phyloP scores from a whole-genome alignment of 2,888 invertebrate genomes.

The Criorhina ranunculi region DNA sequence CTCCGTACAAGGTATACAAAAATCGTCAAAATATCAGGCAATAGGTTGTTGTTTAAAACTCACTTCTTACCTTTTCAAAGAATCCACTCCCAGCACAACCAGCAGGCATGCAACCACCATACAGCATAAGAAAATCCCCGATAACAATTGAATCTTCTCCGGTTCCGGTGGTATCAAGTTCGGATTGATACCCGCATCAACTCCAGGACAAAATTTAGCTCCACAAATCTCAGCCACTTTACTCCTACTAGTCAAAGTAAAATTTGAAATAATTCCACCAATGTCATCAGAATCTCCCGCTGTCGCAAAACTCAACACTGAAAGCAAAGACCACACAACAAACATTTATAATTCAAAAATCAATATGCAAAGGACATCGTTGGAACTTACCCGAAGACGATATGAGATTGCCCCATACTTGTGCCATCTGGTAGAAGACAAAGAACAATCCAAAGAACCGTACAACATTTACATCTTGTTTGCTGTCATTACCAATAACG shows the following conservation, averaged over 20 bases:
- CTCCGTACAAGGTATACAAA: too few relatives aligned
- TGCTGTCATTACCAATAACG: slow-evolving; percentile 87
- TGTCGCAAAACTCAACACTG: slow-evolving; percentile 80
- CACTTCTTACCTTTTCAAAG: slow-evolving; percentile 88
- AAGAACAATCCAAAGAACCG: slow-evolving; percentile 98
- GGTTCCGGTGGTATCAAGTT: slow-evolving; percentile 90
- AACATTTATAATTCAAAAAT: slow-evolving; percentile 14
- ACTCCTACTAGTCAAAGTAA: slow-evolving; percentile 13
- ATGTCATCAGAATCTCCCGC: slow-evolving; percentile 34
- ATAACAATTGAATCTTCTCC: slow-evolving; percentile 90
- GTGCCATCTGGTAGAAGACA: slow-evolving; percentile 98
- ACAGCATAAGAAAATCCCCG: slow-evolving; percentile 92
- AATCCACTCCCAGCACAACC: slow-evolving; percentile 92
- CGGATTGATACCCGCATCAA: slow-evolving; percentile 86
- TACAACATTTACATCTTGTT: slow-evolving; percentile 92
- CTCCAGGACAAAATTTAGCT: slow-evolving; percentile 89
- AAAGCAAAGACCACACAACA: slow-evolving; percentile 12
- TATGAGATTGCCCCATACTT: slow-evolving; percentile 96
- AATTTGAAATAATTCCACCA: slow-evolving; percentile 30
- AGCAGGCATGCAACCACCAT: slow-evolving; percentile 91
- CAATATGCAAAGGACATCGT: not conserved
- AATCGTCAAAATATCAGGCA: too few relatives aligned
- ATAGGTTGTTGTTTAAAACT: too few relatives aligned
- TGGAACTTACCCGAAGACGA: slow-evolving; percentile 91
- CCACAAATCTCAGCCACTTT: slow-evolving; percentile 88